A percentile compares a stretch with the other conserved stretches of the same genome.
Evolutionary conservation across 2,797 vertebrate species (phyloP).

Genomic region (Podarcis siculus): DNA sequence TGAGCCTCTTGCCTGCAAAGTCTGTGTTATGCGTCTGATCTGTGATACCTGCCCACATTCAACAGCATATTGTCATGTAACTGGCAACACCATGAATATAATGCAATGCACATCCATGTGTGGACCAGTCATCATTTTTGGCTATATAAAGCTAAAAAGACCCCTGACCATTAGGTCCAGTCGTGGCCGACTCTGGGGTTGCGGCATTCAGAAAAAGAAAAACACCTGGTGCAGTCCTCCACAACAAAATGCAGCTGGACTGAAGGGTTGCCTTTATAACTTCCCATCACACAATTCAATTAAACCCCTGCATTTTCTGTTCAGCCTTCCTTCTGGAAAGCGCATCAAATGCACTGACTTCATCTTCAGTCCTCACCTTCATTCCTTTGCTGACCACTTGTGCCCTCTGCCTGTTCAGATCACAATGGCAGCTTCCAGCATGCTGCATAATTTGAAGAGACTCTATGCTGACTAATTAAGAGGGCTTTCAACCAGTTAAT

Average conservation of each 20-base stretch:
- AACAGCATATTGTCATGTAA: no score
- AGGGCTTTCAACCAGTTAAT: background rate
- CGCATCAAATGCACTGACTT: background rate
- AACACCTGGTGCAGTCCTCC: background rate
- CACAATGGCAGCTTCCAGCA: background rate
- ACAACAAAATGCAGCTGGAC: background rate
- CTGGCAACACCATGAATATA: no score
- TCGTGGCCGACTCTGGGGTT: no score
- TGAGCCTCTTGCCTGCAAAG: no score
- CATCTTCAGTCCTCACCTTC: background rate
- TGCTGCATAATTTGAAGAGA: background rate
- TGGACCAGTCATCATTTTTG: background rate
- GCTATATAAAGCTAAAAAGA: background rate
- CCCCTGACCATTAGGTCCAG: no score
- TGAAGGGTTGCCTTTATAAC: background rate
- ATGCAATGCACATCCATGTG: no score
- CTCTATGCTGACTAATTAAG: background rate
- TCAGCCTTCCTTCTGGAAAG: background rate
- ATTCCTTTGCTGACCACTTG: background rate
- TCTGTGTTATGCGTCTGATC: no score
- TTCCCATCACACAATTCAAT: background rate
- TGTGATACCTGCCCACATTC: no score
- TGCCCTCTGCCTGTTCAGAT: constrained; percentile 35
- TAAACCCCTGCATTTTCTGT: background rate
- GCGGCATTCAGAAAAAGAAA: background rate